A percentile compares a stretch with the other conserved stretches of the same genome.
Evolutionary conservation across 2,888 invertebrate genomes (phyloP).

Genomic region (Drosophila imparisetae): DNA sequence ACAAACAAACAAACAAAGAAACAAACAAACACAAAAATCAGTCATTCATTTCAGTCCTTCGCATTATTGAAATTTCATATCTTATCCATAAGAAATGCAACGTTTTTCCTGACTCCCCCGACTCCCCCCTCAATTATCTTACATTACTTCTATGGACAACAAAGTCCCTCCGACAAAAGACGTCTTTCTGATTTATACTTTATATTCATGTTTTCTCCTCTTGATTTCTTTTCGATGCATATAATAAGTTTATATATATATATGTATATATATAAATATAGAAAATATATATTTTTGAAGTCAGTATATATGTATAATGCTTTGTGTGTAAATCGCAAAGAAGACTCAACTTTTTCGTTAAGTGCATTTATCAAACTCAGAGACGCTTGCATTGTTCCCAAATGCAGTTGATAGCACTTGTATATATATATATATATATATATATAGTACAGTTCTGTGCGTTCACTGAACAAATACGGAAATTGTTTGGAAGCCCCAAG

Average conservation of each 20-base stretch:
- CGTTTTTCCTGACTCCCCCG: not conserved
- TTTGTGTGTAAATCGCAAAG: not conserved
- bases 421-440: too few relatives aligned
- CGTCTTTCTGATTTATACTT: not conserved
- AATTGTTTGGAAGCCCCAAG: not conserved
- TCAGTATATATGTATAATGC: not conserved
- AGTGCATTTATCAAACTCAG: constrained; percentile 1
- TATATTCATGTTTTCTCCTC: not conserved
- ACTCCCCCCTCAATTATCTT: not conserved
- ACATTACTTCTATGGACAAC: not conserved
- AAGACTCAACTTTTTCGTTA: not conserved
- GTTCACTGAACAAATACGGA: constrained; percentile 30
- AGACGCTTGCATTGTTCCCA: not conserved
- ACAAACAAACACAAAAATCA: constrained; percentile 28
- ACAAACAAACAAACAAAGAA: constrained; percentile 4
- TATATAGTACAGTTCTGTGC: constrained; percentile 30
- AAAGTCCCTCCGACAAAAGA: too few relatives aligned
- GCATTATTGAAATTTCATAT: constrained; percentile 36
- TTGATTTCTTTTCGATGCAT: not conserved
- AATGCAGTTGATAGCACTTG: not conserved
- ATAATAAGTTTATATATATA: not conserved
- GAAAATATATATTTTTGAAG: too few relatives aligned
- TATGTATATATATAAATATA: too few relatives aligned
- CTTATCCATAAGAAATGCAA: constrained; percentile 42
- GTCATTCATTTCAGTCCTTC: constrained; percentile 16